phyloP scores from a whole-genome alignment of 2,888 invertebrate species.

The Erebia aethiops region DNA sequence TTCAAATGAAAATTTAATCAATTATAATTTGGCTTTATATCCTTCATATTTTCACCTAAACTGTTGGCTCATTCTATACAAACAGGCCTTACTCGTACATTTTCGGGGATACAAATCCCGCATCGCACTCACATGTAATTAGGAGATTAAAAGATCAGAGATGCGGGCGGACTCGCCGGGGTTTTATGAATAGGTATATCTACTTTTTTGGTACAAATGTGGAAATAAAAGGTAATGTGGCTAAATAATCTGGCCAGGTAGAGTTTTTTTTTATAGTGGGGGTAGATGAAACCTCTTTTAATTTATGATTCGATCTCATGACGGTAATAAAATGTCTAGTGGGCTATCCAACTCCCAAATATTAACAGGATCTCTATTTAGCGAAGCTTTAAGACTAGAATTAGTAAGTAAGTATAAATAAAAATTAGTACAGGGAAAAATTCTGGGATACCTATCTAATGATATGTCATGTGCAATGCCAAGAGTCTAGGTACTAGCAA shows the following conservation, averaged over 20 bases:
- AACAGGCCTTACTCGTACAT: constrained; percentile 6
- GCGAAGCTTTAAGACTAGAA: too few species aligned
- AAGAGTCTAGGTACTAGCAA: too few species aligned
- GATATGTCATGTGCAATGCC: too few species aligned
- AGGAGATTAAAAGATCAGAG: constrained; percentile 29
- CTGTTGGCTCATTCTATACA: not conserved
- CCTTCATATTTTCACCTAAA: not conserved
- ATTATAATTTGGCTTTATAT: too few species aligned
- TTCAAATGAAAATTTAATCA: too few species aligned
- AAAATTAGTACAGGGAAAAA: too few species aligned
- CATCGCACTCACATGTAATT: constrained; percentile 28
- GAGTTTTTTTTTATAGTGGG: not conserved
- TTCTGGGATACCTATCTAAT: too few species aligned
- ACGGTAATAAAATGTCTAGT: not conserved
- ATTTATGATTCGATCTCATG: not conserved
- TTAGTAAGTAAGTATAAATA: too few species aligned
- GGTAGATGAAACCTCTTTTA: not conserved
- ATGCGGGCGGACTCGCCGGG: constrained; percentile 22
- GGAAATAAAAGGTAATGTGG: constrained; percentile 16
- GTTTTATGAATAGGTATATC: constrained; percentile 15
- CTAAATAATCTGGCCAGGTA: not conserved
- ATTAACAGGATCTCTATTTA: too few species aligned
- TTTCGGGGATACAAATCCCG: constrained; percentile 25
- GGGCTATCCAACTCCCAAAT: too few species aligned
- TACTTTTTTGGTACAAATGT: constrained; percentile 18